phyloP scores from a whole-genome alignment of 2,888 invertebrate species.

The Chrysotoxum bicinctum region DNA sequence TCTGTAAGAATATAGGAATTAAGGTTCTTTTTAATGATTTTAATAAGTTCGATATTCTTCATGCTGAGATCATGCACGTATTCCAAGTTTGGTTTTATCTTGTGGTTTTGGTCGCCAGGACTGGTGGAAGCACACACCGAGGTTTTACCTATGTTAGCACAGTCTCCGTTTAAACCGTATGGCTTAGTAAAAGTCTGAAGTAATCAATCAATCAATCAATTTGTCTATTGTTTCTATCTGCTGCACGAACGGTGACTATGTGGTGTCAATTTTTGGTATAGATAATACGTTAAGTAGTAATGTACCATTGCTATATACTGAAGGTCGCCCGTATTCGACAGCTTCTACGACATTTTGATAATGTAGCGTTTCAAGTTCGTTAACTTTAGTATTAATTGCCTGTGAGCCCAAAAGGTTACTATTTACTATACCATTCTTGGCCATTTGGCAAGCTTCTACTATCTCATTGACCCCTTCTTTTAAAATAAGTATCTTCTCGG shows the following conservation, averaged over 20 bases:
- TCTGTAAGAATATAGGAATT: too few relatives aligned
- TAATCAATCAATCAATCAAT: conserved; percentile 12
- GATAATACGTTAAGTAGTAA: neutral
- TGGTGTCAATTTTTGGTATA: neutral
- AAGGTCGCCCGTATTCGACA: too few relatives aligned
- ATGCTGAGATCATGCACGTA: neutral
- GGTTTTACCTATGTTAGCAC: conserved; percentile 12
- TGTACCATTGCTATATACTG: too few relatives aligned
- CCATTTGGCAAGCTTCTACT: too few relatives aligned
- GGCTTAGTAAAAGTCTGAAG: too few relatives aligned
- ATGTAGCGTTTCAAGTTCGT: too few relatives aligned
- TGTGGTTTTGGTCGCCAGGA: neutral
- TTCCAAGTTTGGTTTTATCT: neutral
- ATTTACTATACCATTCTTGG: too few relatives aligned
- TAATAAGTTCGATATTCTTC: neutral
- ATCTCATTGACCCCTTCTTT: too few relatives aligned
- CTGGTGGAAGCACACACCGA: neutral
- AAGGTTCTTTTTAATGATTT: neutral
- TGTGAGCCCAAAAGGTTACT: too few relatives aligned
- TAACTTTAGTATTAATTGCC: too few relatives aligned
- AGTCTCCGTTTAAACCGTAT: neutral
- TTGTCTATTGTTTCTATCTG: conserved; percentile 7
- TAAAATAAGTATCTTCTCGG: too few relatives aligned
- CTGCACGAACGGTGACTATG: conserved; percentile 1
- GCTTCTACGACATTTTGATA: too few relatives aligned